Conservation (phyloP, 2,797 vertebrate species). For the Leuciscus waleckii region DNA sequence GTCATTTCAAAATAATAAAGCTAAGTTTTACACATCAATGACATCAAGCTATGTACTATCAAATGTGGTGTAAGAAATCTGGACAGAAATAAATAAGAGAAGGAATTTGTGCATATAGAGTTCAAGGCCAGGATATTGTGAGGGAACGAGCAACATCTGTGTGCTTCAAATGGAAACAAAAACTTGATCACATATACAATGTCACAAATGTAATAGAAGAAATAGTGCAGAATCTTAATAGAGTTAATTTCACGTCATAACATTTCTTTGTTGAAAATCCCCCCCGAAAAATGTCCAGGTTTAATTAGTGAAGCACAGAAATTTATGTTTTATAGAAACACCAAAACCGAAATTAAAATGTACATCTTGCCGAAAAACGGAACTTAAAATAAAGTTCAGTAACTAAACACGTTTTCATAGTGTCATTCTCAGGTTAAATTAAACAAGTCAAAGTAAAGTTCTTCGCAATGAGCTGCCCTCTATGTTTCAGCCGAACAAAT, state of each 20-base stretch:
- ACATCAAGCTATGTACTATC: background rate
- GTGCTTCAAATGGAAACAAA: background rate
- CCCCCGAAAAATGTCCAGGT: too few relatives aligned
- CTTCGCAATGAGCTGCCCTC: background rate
- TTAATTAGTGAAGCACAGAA: background rate
- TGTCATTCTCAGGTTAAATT: background rate
- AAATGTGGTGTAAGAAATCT: background rate
- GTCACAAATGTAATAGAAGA: background rate
- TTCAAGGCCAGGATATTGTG: background rate
- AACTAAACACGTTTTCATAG: background rate
- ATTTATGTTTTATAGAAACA: background rate
- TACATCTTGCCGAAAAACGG: background rate
- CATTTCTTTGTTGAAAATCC: background rate
- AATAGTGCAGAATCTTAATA: background rate
- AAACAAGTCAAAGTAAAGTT: background rate
- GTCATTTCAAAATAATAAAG: constrained; percentile 2
- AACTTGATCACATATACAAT: background rate
- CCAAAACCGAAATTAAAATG: too few relatives aligned
- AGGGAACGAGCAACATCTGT: background rate
- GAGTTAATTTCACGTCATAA: background rate
- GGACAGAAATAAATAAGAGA: background rate
- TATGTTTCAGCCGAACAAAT: background rate
- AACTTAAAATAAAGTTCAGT: background rate
- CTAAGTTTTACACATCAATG: background rate
- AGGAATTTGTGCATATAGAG: background rate